Percentiles rank a stretch among this genome's conserved stretches.
Conservation (phyloP, 92 coral and sea anemone genomes). For the Porites cylindrica region DNA sequence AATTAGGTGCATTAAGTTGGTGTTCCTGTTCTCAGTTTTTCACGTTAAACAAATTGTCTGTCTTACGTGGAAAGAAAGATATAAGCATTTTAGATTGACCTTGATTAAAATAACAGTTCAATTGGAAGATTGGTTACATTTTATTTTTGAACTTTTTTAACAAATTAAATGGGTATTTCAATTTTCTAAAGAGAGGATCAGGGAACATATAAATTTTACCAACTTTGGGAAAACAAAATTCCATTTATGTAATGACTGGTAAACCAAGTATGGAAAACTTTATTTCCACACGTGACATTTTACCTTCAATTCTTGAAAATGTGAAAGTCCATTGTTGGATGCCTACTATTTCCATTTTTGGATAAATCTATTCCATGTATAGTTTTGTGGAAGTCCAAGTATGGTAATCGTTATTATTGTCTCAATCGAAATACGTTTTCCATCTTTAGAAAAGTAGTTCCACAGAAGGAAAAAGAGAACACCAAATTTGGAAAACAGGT, state of each 20-base stretch:
- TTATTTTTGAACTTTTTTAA: background rate
- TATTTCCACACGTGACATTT: slow-evolving; percentile 11
- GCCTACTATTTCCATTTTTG: slow-evolving; percentile 19
- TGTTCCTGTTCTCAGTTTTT: slow-evolving; percentile 32
- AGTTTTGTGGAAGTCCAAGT: slow-evolving; percentile 25
- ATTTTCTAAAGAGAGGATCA: slow-evolving; percentile 2
- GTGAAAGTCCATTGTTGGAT: slow-evolving; percentile 10
- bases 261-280: slow-evolving; percentile 25
- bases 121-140: too few relatives aligned
- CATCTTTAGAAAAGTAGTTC: slow-evolving; percentile 27
- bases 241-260: slow-evolving; percentile 16
- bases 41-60: slow-evolving; percentile 27
- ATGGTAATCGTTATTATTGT: slow-evolving; percentile 16
- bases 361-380: slow-evolving; percentile 28
- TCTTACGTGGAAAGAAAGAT: slow-evolving; percentile 26
- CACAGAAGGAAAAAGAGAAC: slow-evolving; percentile 18
- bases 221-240: background rate
- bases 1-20: slow-evolving; percentile 24
- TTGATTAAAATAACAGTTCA: too few relatives aligned
- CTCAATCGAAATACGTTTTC: slow-evolving; percentile 23
- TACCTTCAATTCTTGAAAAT: slow-evolving; percentile 12
- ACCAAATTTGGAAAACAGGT: slow-evolving; percentile 22
- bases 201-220: slow-evolving; percentile 3
- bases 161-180: slow-evolving; percentile 10
- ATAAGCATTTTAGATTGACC: slow-evolving; percentile 19